Evolutionary conservation across 2,113 vertebrate species (phyloP), one percentile per base, ranked within the genome.

Genomic region (Martes martes): DNA sequence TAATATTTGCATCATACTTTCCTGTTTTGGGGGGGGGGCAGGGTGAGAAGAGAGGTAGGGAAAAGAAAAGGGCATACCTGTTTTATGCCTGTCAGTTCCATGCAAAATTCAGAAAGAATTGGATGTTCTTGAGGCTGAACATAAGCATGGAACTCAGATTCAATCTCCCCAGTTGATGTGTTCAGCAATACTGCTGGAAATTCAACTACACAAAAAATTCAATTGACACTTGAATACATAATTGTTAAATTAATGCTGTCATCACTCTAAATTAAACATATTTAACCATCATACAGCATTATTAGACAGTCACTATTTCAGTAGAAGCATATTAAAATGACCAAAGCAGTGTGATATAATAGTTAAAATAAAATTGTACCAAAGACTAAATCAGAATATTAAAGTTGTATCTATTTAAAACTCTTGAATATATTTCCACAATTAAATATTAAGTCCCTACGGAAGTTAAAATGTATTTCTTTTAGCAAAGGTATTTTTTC

Each of bases 81-180:
- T 26, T 99, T 99, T 97, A 99, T 99, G 50, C 99, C 99, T 0
- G 99, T 99, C 15, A 99, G 98, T 94, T 99, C 99, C 21, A 97
- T 99, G 94, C 99, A 99, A 98, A 99, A 99, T 4, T 98, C 98
- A 0, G 99, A 99, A 88, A 99, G 98, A 71, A 99, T 0, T 10
- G 99, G 99, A 47, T 99, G 99, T 47, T 99, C 99, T 89, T 99
- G 99, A 5, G 99, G 99, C 96, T 99, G 99, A 39, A 99, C 99
- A 0, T 99, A 99, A 0, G 97, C 92, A 88, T 99, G 99, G 98
- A 99, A 99, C 96, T 99, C 99, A 2, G 99, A 99, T 96, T 99
- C 99, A 4, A 99, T 97, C 31, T 98, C 98, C 79, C 99, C 99
- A 1, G 98, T 99, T 24, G 98, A 98, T 0, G 99, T 98, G 97